Base-by-base conservation (phyloP, 2,888 invertebrate genomes). In the Andrena bucephala region DNA sequence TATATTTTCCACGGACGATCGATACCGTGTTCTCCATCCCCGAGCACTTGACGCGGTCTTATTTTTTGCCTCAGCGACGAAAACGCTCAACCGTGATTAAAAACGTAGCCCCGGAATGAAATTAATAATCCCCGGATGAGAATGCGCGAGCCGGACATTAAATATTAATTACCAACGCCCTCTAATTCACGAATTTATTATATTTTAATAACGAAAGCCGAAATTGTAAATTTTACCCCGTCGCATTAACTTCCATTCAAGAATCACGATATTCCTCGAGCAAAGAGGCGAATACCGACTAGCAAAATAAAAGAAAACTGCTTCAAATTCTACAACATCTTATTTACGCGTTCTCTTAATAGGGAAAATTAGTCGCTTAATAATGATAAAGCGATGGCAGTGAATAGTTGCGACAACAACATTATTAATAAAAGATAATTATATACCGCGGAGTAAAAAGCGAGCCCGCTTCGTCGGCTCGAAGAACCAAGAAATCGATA, bases 351-450 rank as follows among this genome's bases (percentile, higher is more conserved):
- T 8, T 27, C 4, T 0, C 57, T 57, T 27, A 42, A 42, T 16
- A 16, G 5, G 42, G 16, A 16, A 1, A 42, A 42, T 42, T 42
- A 42, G 27, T 8, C 27, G 24, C 13, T 20, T 27, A 24, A 24
- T 27, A 29, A 10, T n/a, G 69, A 13, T 2, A 36, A 27, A 31
- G 3, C 57, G 68, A 42, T 31, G 7, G 54, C 20, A 68, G 52
- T 57, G 57, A 69, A 69, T 66, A 80, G 42, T 27, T 42, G 42
- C 60, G 13, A 31, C 66, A 52, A 67, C 52, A 16, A 66, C 66
- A 77, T 70, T 70, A 70, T 71, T 77, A 66, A 10, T 48, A 70
- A 62, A 70, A 59, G 54, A 33, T 67, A 63, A 78, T 78, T 72
- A 57, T 57, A 78, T 36, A 42, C 20, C 52, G 8, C 31, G 69